These are phyloP conservation scores for Limanda limanda DNA, from an alignment of 2,113 vertebrate species.

Conservation along the genomic window DNA sequence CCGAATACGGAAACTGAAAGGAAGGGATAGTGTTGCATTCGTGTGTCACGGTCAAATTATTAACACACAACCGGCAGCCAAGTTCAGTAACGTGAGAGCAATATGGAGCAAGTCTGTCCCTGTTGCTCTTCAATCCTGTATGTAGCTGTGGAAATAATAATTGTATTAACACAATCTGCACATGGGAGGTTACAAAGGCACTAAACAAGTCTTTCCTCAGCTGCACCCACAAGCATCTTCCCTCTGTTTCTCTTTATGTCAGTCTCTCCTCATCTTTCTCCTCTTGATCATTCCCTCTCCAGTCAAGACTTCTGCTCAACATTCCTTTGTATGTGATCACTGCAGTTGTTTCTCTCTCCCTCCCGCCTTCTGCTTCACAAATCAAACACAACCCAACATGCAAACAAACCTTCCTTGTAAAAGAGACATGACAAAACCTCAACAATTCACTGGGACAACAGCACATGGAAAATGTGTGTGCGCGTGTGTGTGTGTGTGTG, in stretches of 20 bases:
- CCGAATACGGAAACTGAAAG: slow-evolving; percentile 37
- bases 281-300: slow-evolving; percentile 15
- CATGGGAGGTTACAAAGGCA: background rate
- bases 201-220: slow-evolving; percentile 8
- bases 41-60: slow-evolving; percentile 11
- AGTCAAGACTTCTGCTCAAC: slow-evolving; percentile 19
- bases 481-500: background rate
- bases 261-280: slow-evolving; percentile 17
- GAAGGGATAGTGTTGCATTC: slow-evolving; percentile 17
- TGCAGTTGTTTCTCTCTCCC: slow-evolving; percentile 50
- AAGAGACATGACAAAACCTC: slow-evolving; percentile 25
- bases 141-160: background rate
- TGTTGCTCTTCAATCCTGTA: background rate
- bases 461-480: background rate
- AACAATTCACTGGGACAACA: slow-evolving; percentile 31
- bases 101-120: background rate
- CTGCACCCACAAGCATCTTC: slow-evolving; percentile 13
- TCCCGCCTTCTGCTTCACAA: slow-evolving; percentile 36
- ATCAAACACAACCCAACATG: slow-evolving; percentile 44
- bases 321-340: slow-evolving; percentile 60
- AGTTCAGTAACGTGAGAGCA: slow-evolving; percentile 6
- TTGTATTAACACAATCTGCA: background rate
- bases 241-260: slow-evolving; percentile 9
- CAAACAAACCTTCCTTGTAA: slow-evolving; percentile 13
- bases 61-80: slow-evolving; percentile 1